Base-by-base conservation (phyloP, 2,113 vertebrate genomes). In the Rhipidura dahli region DNA sequence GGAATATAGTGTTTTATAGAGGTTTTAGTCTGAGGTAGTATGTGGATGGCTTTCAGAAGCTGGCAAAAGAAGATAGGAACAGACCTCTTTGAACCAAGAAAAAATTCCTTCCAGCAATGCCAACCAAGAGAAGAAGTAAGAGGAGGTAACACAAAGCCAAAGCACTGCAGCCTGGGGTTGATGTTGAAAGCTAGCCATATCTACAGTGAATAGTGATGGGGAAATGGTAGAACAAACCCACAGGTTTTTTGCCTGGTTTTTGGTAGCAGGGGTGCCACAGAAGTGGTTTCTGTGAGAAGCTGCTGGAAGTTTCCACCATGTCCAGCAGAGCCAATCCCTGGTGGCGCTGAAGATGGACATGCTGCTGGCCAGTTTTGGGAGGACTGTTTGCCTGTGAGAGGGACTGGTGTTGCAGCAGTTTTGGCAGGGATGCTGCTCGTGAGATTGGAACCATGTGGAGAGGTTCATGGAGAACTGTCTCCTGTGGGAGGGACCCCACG, bases 181-280 rank as follows among this genome's bases (percentile, higher is more conserved):
- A 30, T 80, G 42, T 3, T 37, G 24, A 40, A 42, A 89, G 18
- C 5, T 33, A 44, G 60, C 49, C 11, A 6, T 47, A 24, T 44
- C 37, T 73, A 28, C 18, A 30, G 7, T 72, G 23, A 60, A 37
- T 15, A 18, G 11, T 22, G 8, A 3, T 78, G 37, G 30, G 56
- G 37, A 82, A 90, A 65, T 53, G 21, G 18, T 35, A 54, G 28
- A 45, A 44, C 37, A 22, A 75, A 66, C 17, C 26, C 37, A 49
- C 15, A 12, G 14, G 7, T 49, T 19, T 13, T 75, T 0, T 0
- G 16, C 17, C 26, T 59, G 42, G 20, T 13, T 57, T 66, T 66
- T 20, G 35, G 22, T n/a, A n/a, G 30, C 1, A 1, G 10, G 3
- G 15, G 5, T 2, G 1, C 3, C 8, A 57, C 16, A 11, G 20